Percentiles rank a stretch among this genome's conserved stretches.
Evolutionary conservation across 1,140 invertebrate species (phyloP).

Genomic region (Zophobas atratus): DNA sequence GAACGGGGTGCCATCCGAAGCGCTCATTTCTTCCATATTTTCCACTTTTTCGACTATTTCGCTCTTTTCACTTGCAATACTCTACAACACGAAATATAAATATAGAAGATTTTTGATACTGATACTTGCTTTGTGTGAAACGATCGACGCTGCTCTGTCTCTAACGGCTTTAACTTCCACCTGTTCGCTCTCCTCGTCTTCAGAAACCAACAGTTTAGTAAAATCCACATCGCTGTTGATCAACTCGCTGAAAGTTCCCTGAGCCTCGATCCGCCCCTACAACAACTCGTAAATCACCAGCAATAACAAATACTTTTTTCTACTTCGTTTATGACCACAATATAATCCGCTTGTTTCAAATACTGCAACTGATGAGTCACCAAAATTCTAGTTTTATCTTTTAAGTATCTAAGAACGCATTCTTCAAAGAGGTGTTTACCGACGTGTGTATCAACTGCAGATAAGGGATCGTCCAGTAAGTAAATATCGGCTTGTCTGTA

Average conservation of each 20-base stretch:
- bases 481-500: constrained; percentile 83
- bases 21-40: constrained; percentile 50
- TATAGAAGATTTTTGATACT: neutral
- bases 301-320: constrained; percentile 55
- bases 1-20: constrained; percentile 48
- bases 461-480: constrained; percentile 85
- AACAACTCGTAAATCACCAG: constrained; percentile 17
- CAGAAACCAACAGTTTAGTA: constrained; percentile 68
- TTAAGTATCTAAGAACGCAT: constrained; percentile 75
- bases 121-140: constrained; percentile 37
- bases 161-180: neutral
- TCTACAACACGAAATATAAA: constrained; percentile 7
- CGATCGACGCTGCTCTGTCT: constrained; percentile 24
- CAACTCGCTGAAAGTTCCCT: constrained; percentile 74
- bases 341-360: constrained; percentile 80
- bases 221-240: constrained; percentile 72
- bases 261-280: constrained; percentile 71
- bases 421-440: constrained; percentile 78
- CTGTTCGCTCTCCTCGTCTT: constrained; percentile 49
- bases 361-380: constrained; percentile 91
- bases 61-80: constrained; percentile 15
- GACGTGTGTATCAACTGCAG: constrained; percentile 82
- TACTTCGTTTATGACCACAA: constrained; percentile 85
- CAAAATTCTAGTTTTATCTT: constrained; percentile 78
- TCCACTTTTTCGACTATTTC: constrained; percentile 37